Percentiles rank a stretch among this genome's conserved stretches.
These are phyloP conservation scores for Sakesphorus luctuosus DNA, from an alignment of 2,113 vertebrate genomes.

Conservation along the genomic window DNA sequence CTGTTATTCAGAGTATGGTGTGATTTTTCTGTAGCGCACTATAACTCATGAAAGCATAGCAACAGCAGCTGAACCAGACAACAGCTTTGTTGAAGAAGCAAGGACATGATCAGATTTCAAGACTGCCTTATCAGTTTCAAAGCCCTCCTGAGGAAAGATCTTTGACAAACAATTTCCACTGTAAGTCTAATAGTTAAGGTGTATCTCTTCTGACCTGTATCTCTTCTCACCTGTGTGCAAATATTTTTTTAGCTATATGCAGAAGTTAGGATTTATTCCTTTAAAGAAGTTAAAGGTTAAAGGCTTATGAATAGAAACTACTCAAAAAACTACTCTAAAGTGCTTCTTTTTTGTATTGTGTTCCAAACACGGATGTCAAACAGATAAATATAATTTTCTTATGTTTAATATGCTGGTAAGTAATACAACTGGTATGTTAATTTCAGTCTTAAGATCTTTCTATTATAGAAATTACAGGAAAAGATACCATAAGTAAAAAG, in stretches of 20 bases:
- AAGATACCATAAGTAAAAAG: background rate
- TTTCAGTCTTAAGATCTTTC: background rate
- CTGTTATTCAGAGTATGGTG: background rate
- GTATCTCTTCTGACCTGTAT: background rate
- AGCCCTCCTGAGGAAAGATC: background rate
- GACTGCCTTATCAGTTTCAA: background rate
- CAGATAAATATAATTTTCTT: background rate
- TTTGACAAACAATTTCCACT: background rate
- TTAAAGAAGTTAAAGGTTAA: background rate
- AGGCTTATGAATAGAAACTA: background rate
- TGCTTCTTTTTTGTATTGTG: background rate
- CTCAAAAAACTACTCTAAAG: background rate
- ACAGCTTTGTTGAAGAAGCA: background rate
- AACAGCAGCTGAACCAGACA: background rate
- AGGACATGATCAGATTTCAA: background rate
- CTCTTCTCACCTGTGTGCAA: background rate
- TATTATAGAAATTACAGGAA: background rate
- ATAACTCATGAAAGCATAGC: background rate
- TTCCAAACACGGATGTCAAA: background rate
- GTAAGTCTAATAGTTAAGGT: background rate
- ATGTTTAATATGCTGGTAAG: background rate
- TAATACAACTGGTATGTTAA: background rate
- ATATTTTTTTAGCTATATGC: background rate
- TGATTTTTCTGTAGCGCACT: background rate
- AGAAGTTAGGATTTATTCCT: background rate